phyloP scores from a whole-genome alignment of 1,140 invertebrate genomes.

The Babylonia areolata region DNA sequence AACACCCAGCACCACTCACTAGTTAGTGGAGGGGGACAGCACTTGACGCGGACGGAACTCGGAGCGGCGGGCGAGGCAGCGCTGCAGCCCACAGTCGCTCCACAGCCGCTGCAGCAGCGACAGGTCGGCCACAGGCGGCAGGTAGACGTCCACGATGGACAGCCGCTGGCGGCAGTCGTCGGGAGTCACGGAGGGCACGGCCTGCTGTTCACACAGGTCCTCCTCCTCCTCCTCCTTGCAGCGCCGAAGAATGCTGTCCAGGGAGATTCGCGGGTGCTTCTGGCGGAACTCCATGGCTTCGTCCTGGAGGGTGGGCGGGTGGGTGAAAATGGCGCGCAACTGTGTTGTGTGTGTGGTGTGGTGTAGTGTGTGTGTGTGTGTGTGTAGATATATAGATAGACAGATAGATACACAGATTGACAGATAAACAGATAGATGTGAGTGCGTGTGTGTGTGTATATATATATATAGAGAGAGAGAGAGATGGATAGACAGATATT shows the following conservation, averaged over 20 bases:
- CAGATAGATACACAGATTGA: no score
- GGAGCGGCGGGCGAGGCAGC: conserved; percentile 49
- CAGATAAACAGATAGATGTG: no score
- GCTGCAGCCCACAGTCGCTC: conserved; percentile 57
- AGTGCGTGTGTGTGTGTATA: no score
- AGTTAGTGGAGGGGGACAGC: conserved; percentile 24
- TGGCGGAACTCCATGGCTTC: conserved; percentile 51
- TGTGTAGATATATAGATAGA: no score
- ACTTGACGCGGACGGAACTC: conserved; percentile 35
- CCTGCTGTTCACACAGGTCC: conserved; percentile 47
- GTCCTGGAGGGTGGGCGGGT: conserved; percentile 46
- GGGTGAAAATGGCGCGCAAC: no score
- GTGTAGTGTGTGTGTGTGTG: no score
- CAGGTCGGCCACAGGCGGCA: conserved; percentile 49
- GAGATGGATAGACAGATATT: no score
- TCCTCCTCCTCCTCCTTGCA: conserved; percentile 44
- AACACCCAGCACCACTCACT: background rate
- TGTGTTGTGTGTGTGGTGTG: no score
- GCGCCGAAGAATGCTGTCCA: conserved; percentile 50
- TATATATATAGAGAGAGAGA: no score
- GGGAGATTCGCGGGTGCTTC: conserved; percentile 54
- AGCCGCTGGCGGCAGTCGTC: conserved; percentile 41
- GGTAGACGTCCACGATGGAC: conserved; percentile 40
- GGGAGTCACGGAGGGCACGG: conserved; percentile 33
- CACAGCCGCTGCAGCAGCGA: conserved; percentile 54